phyloP scores from a whole-genome alignment of 2,888 invertebrate species.

The Meta bourneti region DNA sequence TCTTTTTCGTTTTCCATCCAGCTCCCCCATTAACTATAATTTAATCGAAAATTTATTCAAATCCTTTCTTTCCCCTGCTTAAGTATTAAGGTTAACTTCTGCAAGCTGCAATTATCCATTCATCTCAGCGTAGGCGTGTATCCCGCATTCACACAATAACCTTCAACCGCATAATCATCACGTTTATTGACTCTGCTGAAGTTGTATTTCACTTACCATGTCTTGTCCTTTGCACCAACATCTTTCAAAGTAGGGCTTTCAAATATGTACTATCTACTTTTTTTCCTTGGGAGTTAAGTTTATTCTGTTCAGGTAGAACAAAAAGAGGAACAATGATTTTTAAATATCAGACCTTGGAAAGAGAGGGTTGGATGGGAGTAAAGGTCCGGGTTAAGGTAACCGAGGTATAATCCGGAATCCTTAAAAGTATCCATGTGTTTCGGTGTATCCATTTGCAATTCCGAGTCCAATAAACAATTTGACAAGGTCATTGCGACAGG shows the following conservation, averaged over 20 bases:
- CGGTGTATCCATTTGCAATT: slow-evolving; percentile 24
- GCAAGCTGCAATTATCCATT: neutral
- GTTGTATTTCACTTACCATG: neutral
- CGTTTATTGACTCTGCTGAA: neutral
- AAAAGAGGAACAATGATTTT: neutral
- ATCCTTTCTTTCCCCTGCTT: neutral
- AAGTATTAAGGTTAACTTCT: neutral
- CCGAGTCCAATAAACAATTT: slow-evolving; percentile 28
- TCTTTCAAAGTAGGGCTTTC: too few relatives aligned
- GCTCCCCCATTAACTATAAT: neutral
- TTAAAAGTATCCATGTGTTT: slow-evolving; percentile 16
- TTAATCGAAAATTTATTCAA: neutral
- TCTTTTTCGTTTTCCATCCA: neutral
- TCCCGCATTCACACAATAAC: neutral
- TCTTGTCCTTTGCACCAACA: neutral
- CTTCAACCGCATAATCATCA: neutral
- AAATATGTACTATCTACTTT: too few relatives aligned
- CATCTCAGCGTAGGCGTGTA: neutral
- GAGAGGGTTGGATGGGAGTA: neutral
- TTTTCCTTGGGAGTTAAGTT: neutral
- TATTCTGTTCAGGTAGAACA: neutral
- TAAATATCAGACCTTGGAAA: neutral
- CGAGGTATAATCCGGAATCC: neutral
- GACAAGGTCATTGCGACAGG: slow-evolving; percentile 34
- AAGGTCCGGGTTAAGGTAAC: neutral